Evolutionary conservation across 2,113 vertebrate species (phyloP).

Genomic region (Paratilapia polleni): DNA sequence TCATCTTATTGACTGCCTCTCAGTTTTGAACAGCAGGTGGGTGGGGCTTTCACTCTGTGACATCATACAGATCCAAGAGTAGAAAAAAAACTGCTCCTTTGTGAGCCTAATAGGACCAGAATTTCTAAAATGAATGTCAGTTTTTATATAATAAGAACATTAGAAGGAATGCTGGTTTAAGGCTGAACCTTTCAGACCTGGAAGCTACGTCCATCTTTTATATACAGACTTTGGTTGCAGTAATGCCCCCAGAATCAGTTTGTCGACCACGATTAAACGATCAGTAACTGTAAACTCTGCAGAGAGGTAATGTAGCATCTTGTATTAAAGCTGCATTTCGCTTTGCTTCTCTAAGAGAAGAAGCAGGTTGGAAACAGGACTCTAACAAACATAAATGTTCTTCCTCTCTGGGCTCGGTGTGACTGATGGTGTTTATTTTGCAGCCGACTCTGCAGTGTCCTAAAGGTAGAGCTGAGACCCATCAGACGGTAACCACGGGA

Average conservation of each 20-base stretch:
- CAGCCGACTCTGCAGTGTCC: slow-evolving; percentile 8
- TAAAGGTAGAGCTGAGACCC: slow-evolving; percentile 21
- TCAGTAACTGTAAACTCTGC: not conserved
- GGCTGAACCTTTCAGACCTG: not conserved
- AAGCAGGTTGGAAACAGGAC: too few relatives aligned
- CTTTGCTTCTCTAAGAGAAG: not conserved
- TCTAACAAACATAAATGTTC: not conserved
- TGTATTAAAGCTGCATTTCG: not conserved
- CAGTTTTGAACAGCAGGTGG: too few relatives aligned
- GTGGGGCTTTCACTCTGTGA: too few relatives aligned
- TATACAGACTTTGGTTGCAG: not conserved
- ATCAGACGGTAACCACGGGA: slow-evolving; percentile 61
- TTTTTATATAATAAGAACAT: too few relatives aligned
- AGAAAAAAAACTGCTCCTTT: not conserved
- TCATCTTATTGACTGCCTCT: too few relatives aligned
- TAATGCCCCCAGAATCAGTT: too few relatives aligned
- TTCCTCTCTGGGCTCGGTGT: not conserved
- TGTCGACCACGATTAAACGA: not conserved
- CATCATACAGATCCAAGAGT: too few relatives aligned
- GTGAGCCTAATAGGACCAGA: not conserved
- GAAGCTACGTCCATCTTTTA: not conserved
- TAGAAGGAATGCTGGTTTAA: not conserved
- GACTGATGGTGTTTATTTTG: not conserved
- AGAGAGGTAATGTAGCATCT: not conserved
- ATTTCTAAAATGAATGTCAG: not conserved